phyloP scores from a whole-genome alignment of 2,797 vertebrate species.

The Sorex maritimensis region DNA sequence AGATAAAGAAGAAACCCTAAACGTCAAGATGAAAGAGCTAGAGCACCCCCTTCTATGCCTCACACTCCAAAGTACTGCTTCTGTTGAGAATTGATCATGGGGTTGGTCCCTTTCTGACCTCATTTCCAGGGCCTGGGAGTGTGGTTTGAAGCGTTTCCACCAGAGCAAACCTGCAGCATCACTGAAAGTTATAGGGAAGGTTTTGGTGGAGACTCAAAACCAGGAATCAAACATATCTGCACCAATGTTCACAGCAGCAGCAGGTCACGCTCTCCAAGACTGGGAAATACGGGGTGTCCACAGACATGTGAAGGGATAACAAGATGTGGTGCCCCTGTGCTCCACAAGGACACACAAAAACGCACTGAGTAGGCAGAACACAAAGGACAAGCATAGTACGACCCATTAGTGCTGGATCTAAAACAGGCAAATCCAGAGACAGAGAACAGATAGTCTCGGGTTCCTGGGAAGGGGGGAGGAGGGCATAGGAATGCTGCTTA shows the following conservation, averaged over 20 bases:
- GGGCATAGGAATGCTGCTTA: neutral
- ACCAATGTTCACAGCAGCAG: neutral
- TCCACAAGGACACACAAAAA: too few species aligned
- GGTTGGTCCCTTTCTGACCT: neutral
- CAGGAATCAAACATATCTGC: conserved; percentile 1
- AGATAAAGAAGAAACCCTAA: conserved; percentile 53
- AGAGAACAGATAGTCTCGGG: neutral
- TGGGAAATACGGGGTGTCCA: conserved; percentile 2
- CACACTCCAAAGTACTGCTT: neutral
- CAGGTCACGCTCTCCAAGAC: neutral
- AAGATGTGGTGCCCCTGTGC: neutral
- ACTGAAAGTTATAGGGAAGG: conserved; percentile 16
- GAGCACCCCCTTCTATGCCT: neutral
- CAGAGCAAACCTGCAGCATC: neutral
- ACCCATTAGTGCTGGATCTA: neutral
- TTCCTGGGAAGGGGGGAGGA: neutral
- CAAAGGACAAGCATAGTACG: neutral
- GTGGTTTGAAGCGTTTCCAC: conserved; percentile 33
- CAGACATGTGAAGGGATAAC: neutral
- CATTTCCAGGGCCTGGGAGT: neutral
- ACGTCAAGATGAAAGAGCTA: conserved; percentile 9
- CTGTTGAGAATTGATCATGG: conserved; percentile 25
- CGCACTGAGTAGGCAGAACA: conserved; percentile 17
- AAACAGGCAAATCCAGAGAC: conserved; percentile 34
- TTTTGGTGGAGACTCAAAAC: neutral